phyloP scores from a whole-genome alignment of 2,113 vertebrate species.

The Candoia aspera region DNA sequence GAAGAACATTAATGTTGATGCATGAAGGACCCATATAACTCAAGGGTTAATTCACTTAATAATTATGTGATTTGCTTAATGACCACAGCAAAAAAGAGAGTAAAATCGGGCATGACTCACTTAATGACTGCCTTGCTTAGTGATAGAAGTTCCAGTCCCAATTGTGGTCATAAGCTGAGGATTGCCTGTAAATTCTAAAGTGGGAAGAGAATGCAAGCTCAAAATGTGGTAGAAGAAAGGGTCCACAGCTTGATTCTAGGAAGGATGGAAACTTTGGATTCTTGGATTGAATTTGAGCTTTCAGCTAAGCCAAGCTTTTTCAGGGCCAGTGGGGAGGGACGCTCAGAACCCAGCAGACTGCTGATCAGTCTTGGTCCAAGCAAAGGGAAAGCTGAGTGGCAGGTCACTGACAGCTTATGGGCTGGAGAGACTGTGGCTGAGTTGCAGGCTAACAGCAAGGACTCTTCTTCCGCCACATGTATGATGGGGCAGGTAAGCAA shows the following conservation, averaged over 20 bases:
- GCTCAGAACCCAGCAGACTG: neutral
- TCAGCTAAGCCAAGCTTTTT: neutral
- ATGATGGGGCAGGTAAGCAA: neutral
- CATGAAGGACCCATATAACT: neutral
- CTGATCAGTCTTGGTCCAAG: neutral
- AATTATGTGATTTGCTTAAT: no score
- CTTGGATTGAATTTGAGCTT: neutral
- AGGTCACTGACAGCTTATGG: neutral
- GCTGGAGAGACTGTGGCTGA: neutral
- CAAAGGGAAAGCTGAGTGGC: neutral
- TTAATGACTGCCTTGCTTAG: no score
- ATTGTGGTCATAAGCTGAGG: no score
- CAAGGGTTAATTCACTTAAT: neutral
- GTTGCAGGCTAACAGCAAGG: neutral
- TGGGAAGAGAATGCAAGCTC: neutral
- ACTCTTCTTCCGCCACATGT: neutral
- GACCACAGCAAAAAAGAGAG: no score
- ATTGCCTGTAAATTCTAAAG: neutral
- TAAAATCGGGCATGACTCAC: no score
- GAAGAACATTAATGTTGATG: neutral
- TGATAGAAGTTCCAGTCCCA: no score
- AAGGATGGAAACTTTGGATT: neutral
- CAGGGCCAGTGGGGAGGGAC: neutral
- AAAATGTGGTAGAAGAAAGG: neutral
- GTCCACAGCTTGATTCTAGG: neutral